Percentiles rank a stretch among this genome's conserved stretches.
These are phyloP conservation scores for Onychomys torridus DNA, from an alignment of 2,797 vertebrate species.

Conservation along the genomic window DNA sequence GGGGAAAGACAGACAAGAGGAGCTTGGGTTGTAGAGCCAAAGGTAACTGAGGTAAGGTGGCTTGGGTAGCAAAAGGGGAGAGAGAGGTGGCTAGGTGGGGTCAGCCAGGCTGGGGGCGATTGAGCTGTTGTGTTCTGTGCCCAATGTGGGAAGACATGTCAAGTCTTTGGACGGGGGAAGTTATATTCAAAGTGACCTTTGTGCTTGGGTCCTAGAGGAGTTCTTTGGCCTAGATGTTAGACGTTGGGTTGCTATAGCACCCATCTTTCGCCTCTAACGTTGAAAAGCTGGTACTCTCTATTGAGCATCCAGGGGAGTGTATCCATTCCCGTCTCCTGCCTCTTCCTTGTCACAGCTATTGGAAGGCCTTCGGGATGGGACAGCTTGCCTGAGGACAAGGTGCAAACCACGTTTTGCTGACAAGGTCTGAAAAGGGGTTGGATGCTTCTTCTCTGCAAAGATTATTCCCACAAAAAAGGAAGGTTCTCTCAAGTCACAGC, in stretches of 20 bases:
- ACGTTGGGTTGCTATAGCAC: neutral
- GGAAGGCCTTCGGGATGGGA: neutral
- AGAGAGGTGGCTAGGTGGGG: fast-evolving
- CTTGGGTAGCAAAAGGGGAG: fast-evolving
- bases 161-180: neutral
- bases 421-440: neutral
- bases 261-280: neutral
- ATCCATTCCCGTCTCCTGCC: neutral
- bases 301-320: neutral
- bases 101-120: neutral
- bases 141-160: neutral
- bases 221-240: neutral
- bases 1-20: neutral
- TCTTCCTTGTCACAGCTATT: neutral
- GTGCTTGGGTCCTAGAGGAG: neutral
- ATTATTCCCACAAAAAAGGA: neutral
- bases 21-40: neutral
- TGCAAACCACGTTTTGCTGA: neutral
- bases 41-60: neutral
- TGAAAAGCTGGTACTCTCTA: neutral
- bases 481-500: neutral
- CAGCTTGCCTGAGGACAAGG: neutral
- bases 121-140: neutral
- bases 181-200: neutral
- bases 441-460: neutral